These are phyloP conservation scores for Hyla sarda DNA, from an alignment of 2,113 vertebrate genomes.

Conservation along the genomic window DNA sequence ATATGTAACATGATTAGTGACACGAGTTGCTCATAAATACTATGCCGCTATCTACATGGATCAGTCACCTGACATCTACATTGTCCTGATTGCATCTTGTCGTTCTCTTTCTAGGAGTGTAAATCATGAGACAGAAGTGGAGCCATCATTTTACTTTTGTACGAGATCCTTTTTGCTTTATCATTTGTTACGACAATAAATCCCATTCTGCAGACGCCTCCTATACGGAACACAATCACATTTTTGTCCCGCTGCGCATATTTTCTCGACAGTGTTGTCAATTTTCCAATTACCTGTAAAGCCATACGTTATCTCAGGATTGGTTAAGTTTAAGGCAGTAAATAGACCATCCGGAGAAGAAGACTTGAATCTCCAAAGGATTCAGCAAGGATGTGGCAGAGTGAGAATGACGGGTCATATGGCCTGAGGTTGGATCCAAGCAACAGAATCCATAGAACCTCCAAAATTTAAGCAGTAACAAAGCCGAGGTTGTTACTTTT, in stretches of 20 bases:
- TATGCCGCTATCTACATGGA: neutral
- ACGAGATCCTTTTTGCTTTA: conserved; percentile 78
- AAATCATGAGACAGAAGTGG: conserved; percentile 18
- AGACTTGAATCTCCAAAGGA: conserved; percentile 66
- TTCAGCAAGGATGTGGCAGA: neutral
- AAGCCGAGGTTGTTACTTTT: too few relatives aligned
- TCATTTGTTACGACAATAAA: conserved; percentile 83
- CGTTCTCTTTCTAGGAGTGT: conserved; percentile 13
- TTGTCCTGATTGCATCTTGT: conserved; percentile 9
- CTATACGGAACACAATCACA: conserved; percentile 76
- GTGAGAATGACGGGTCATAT: neutral
- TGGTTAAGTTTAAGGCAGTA: conserved; percentile 87
- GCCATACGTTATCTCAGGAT: conserved; percentile 89
- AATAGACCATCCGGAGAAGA: too few relatives aligned
- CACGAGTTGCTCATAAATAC: neutral
- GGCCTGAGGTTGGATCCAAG: too few relatives aligned
- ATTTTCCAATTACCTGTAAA: conserved; percentile 95
- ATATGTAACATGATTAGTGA: neutral
- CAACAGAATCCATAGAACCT: too few relatives aligned
- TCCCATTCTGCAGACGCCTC: conserved; percentile 79
- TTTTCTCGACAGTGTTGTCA: conserved; percentile 92
- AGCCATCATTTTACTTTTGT: conserved; percentile 62
- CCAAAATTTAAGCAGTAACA: too few relatives aligned
- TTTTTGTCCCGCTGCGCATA: conserved; percentile 85
- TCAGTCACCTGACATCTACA: neutral